Base-by-base conservation (phyloP, 2,888 invertebrate genomes). In the Leptinotarsa juncta region DNA sequence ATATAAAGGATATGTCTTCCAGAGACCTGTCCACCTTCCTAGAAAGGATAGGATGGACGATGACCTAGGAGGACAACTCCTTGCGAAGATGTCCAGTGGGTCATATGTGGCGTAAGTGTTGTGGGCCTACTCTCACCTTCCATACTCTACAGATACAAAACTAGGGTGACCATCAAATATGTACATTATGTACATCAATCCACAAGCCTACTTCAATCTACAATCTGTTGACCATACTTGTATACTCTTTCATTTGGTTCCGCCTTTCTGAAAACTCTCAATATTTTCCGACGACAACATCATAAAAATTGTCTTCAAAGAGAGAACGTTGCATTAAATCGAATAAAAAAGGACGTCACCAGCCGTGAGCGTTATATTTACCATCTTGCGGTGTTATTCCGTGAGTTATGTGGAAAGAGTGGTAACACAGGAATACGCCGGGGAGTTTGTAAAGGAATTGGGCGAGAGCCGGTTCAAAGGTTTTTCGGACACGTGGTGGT, bases 401-500 rank as follows among this genome's bases (percentile, higher is more conserved):
- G 73, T 70, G 70, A 74, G 70, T 70, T 74, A 70, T 70, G 67
- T 60, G 70, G 73, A 66, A 70, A 66, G 42, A 72, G 65, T 57
- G 70, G 18, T 70, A 70, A 50, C 57, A 67, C 68, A 32, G 66
- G 26, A 68, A 73, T 69, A 67, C 73, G 42, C 49, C 12, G 50
- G 76, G 76, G 73, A 76, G 65, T 73, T 73, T 65, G 66, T 73
- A 76, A 74, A 80, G 79, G 76, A 76, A 79, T 79, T 76, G 79
- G 80, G 74, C 78, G 72, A 42, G 7, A 77, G 73, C 62, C 80
- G 81, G 83, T 84, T 84, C 84, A 84, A 84, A 84, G 85, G 85
- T 84, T 83, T 77, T 81, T 83, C 81, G 83, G 85, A 84, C 85
- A 84, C 83, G 83, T 83, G 83, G 84, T 85, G 85, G 85, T 84